phyloP scores from a whole-genome alignment of 2,888 invertebrate species.

The Podabrus alpinus region DNA sequence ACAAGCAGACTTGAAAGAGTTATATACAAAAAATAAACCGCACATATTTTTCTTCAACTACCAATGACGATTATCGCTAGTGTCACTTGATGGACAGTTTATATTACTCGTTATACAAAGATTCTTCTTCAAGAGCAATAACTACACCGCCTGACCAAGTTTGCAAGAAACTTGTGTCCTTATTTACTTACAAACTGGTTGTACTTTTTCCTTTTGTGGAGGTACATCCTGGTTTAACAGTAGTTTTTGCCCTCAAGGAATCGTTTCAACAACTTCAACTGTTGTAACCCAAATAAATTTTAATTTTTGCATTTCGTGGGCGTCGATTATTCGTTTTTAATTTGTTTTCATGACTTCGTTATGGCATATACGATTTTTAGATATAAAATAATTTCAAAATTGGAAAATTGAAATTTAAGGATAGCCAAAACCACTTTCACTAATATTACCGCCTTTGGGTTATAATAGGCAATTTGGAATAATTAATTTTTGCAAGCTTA shows the following conservation, averaged over 20 bases:
- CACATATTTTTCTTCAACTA: neutral
- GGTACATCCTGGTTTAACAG: conserved; percentile 16
- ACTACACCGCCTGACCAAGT: conserved; percentile 12
- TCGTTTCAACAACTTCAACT: neutral
- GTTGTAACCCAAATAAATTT: conserved; percentile 9
- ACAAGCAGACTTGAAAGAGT: conserved; percentile 6
- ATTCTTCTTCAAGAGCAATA: neutral
- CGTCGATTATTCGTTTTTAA: neutral
- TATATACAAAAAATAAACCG: neutral
- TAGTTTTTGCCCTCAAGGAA: conserved; percentile 6
- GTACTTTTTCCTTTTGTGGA: conserved; percentile 25
- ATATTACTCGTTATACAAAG: neutral
- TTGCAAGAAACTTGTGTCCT: conserved; percentile 18
- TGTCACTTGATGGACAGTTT: conserved; percentile 3
- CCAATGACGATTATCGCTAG: conserved; percentile 4
- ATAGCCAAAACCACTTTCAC: neutral
- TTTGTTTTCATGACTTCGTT: neutral
- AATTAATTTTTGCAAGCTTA: neutral
- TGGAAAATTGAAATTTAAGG: neutral
- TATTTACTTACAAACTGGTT: conserved; percentile 21
- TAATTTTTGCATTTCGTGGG: neutral
- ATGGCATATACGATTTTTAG: neutral
- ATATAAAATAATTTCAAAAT: neutral
- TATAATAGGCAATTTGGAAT: neutral
- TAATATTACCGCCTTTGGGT: neutral